Evolutionary conservation across 1,140 invertebrate species (phyloP), one percentile per base, ranked within the genome.

Genomic region (Trichomalopsis sarcophagae): DNA sequence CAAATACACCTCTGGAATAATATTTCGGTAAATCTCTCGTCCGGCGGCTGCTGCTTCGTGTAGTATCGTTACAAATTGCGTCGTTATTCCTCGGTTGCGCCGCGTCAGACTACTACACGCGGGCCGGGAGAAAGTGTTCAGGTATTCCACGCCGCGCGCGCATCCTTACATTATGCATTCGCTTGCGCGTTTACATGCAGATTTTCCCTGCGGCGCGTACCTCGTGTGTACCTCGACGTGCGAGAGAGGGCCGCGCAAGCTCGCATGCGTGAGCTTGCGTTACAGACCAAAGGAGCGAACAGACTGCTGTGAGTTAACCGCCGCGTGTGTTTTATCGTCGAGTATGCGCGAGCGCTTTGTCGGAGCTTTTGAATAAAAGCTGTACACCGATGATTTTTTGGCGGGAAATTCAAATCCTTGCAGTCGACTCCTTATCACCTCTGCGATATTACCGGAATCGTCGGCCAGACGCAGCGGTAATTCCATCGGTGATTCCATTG

Each of bases 141-240:
- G 21, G 47, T 55, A 62, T 77, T 77, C 75, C 47, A 21, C 6
- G n/a, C 44, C 74, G 68, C 68, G 17, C 68, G 68, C 68, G 17
- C 68, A n/a, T 62, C 55, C 55, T n/a, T 62, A 30, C 55, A 79
- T 79, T 79, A 79, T 79, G 77, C 55, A 79, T 62, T 79, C 50
- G 23, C 33, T 55, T 5, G 33, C 77, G 17, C 55, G 55, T 79
- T 79, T 79, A 79, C 77, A 79, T 79, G 77, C 77, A 79, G 77
- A 79, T 79, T 79, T 79, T 79, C 14, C 47, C 6, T 33, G 27
- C 74, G 30, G 69, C 69, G n/a, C 4, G 14, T 9, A 13, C 17
- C 27, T 62, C 55, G 40, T 44, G 9, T 44, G 10, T 44, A 44
- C 55, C 21, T 4, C 1, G 47, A 14, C 13, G 47, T 50, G 55